Evolutionary conservation across 2,888 invertebrate genomes (phyloP).

Genomic region (Mythimna loreyi): DNA sequence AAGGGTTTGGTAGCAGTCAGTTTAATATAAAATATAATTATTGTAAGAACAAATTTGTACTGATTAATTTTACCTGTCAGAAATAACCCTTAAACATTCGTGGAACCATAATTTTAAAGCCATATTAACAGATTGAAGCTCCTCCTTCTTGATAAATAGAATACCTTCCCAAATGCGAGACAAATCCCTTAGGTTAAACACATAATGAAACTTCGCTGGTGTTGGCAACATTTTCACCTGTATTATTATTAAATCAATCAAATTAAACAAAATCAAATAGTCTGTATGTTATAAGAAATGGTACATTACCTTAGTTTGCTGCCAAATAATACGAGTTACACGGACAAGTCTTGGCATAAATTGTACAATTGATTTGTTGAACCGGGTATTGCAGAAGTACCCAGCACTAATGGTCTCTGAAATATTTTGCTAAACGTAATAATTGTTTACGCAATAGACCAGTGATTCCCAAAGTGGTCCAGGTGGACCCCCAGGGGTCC

Average conservation of each 20-base stretch:
- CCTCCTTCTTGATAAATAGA: conserved; percentile 93
- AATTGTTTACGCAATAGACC: too few relatives aligned
- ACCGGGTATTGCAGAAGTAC: conserved; percentile 94
- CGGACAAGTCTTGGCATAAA: conserved; percentile 94
- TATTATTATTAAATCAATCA: conserved; percentile 63
- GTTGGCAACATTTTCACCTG: conserved; percentile 96
- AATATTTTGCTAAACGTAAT: conserved; percentile 39
- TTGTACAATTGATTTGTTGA: conserved; percentile 92
- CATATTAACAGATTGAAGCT: conserved; percentile 91
- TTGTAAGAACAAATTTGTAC: not conserved
- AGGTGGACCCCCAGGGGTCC: too few relatives aligned
- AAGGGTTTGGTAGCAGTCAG: not conserved
- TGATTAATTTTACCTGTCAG: conserved; percentile 92
- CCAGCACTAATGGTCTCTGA: conserved; percentile 94
- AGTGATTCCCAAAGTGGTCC: too few relatives aligned
- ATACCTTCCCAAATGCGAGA: conserved; percentile 98
- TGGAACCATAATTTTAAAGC: conserved; percentile 95
- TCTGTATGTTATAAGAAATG: not conserved
- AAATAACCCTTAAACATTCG: conserved; percentile 95
- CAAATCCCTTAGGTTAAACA: conserved; percentile 97
- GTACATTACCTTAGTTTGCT: conserved; percentile 92
- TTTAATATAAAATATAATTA: not conserved
- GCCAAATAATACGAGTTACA: conserved; percentile 96
- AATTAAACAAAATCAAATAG: not conserved
- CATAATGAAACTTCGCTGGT: conserved; percentile 97